Conservation (phyloP, 2,888 invertebrate species). For the Drosophila lutescens region DNA sequence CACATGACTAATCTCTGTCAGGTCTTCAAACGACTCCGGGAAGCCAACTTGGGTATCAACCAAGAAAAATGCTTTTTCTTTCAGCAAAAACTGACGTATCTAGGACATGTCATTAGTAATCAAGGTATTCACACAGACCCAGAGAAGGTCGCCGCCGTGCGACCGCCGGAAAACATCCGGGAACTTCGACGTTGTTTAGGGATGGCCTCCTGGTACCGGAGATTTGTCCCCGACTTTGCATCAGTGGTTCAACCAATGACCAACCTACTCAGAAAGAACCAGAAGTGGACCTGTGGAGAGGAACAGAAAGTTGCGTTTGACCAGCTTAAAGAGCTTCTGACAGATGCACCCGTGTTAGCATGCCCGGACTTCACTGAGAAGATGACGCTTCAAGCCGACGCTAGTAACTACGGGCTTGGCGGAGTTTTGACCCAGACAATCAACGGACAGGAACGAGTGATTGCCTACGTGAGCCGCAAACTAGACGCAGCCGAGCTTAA, state of each 20-base stretch:
- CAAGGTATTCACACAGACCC: neutral
- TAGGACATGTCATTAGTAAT: neutral
- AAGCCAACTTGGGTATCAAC: neutral
- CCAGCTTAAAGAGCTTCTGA: neutral
- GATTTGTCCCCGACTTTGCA: neutral
- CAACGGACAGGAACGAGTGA: neutral
- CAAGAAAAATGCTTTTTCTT: constrained; percentile 1
- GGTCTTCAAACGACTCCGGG: neutral
- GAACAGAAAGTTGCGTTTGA: neutral
- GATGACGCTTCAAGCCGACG: constrained; percentile 1
- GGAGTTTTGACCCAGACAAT: neutral
- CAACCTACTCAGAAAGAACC: neutral
- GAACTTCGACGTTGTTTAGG: neutral
- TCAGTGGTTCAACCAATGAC: neutral
- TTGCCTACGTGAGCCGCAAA: neutral
- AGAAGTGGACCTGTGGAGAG: neutral
- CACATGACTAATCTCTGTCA: neutral
- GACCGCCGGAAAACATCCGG: neutral
- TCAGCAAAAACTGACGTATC: neutral
- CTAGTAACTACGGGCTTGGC: neutral
- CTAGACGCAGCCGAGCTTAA: neutral
- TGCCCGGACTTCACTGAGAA: neutral
- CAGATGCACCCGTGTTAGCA: neutral
- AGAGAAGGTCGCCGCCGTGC: neutral
- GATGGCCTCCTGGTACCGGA: constrained; percentile 2